phyloP scores from a whole-genome alignment of 2,113 vertebrate species.

The Tursiops truncatus region DNA sequence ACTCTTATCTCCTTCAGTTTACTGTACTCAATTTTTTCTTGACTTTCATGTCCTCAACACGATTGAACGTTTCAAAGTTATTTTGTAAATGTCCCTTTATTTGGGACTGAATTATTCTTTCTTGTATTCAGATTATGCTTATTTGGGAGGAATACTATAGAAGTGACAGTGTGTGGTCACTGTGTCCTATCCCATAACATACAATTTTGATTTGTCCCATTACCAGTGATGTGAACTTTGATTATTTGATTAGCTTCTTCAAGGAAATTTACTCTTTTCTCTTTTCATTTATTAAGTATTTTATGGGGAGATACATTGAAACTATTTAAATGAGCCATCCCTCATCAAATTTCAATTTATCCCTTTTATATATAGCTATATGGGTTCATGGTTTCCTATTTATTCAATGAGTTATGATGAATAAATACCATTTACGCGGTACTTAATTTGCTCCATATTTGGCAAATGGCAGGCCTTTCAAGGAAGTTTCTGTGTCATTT shows the following conservation, averaged over 20 bases:
- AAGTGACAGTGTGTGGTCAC: neutral
- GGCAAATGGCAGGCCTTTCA: neutral
- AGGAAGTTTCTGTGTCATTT: neutral
- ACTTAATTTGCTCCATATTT: neutral
- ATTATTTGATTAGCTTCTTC: neutral
- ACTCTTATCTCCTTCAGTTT: neutral
- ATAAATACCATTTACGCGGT: neutral
- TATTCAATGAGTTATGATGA: neutral
- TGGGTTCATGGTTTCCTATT: neutral
- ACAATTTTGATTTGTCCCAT: neutral
- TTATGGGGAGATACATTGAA: neutral
- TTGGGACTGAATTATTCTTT: neutral
- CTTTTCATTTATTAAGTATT: neutral
- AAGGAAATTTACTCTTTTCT: neutral
- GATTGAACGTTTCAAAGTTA: neutral
- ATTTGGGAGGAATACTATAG: neutral
- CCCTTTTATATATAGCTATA: neutral
- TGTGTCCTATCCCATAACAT: neutral
- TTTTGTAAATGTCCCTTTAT: neutral
- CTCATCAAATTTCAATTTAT: neutral
- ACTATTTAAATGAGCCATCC: neutral
- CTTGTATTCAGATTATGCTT: neutral
- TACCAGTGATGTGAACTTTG: neutral
- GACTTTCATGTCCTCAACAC: neutral
- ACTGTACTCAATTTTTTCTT: neutral